Evolutionary conservation across 2,113 vertebrate species (phyloP), one percentile per base, ranked within the genome.

Genomic region (Lucifuga dentata): DNA sequence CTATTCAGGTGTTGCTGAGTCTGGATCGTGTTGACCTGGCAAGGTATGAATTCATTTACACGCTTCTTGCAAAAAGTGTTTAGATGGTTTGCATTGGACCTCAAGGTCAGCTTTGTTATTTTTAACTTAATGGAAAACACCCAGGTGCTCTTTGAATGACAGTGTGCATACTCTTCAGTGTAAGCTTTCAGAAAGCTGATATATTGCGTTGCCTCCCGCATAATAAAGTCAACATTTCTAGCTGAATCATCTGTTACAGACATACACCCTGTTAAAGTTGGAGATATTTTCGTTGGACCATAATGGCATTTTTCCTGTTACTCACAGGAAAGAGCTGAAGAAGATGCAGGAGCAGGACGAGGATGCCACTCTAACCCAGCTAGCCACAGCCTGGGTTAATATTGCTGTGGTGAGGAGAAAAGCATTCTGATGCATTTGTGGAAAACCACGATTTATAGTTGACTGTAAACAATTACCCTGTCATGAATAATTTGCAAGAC

Each of bases 261-360:
- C 9, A 13, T n/a, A 46, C 5, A 44, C 20, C 32, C 0, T 45
- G 0, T 62, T 44, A 36, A 2, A 21, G 52, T 35, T 20, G 5
- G 1, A 7, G 16, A 8, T 8, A 1, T 56, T 1, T 16, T 40
- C 29, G 2, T 72, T 16, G 43, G 9, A 36, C 56, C 29, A 32
- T 13, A 0, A 16, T 61, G 3, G 5, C 11, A n/a, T 17, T 56
- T 36, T 2, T 61, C n/a, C 50, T 55, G 8, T 65, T 17, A 11
- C 51, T 33, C 11, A 40, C 87, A 99, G 98, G 65, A 99, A 99
- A 76, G 98, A 99, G 52, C 92, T 99, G 58, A 99, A 99, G 87
- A 97, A 95, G 58, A 99, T 99, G 97, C 97, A 98, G 80, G 98
- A 99, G 51, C 94, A 95, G 60, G 98, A 99, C 0, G 98, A 99